Evolutionary conservation across 2,888 invertebrate genomes (phyloP).

Genomic region (Sinotaia quadrata): DNA sequence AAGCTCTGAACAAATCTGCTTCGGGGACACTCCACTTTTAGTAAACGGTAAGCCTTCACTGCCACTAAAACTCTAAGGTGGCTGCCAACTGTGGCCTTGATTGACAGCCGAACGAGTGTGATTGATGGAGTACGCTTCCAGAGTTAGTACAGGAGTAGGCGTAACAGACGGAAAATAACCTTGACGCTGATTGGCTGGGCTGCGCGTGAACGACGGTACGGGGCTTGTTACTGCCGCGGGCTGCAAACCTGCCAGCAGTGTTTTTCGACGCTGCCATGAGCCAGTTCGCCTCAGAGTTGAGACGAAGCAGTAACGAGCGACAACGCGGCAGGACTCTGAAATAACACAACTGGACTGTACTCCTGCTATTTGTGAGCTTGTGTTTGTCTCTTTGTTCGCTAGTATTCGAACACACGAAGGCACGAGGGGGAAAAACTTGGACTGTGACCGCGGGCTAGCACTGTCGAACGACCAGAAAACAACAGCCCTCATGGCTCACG

Average conservation of each 20-base stretch:
- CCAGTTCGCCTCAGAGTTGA: background rate
- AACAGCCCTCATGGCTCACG: no score
- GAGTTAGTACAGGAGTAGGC: constrained; percentile 41
- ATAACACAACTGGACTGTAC: no score
- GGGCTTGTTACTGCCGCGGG: constrained; percentile 36
- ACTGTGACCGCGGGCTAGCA: no score
- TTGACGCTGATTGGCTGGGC: constrained; percentile 44
- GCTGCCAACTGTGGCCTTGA: constrained; percentile 37
- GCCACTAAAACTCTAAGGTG: background rate
- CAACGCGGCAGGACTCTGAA: no score
- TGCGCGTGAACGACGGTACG: constrained; percentile 40
- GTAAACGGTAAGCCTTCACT: no score
- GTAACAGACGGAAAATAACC: constrained; percentile 49
- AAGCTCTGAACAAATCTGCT: no score
- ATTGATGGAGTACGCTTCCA: constrained; percentile 50
- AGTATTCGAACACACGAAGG: no score
- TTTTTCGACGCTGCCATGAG: constrained; percentile 33
- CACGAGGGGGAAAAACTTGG: no score
- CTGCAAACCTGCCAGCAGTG: constrained; percentile 26
- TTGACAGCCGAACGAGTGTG: constrained; percentile 59
- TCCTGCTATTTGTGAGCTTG: no score
- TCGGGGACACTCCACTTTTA: no score
- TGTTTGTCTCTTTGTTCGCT: no score
- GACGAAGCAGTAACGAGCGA: background rate
- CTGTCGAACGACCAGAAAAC: no score